These are phyloP conservation scores for Xenotilapia caudafasciata DNA, from an alignment of 2,113 vertebrate genomes.

Conservation along the genomic window DNA sequence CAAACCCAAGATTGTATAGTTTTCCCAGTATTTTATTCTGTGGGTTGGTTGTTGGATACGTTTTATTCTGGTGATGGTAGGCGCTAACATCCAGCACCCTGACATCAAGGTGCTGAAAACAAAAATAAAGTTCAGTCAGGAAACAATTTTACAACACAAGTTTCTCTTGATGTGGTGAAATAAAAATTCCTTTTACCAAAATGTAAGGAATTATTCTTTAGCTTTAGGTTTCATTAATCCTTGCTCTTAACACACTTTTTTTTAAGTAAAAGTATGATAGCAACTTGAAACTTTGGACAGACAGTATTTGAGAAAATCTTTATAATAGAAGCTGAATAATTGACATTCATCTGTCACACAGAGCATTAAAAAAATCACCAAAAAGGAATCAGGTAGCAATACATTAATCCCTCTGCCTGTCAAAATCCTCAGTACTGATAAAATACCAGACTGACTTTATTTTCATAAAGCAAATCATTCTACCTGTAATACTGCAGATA, in stretches of 20 bases:
- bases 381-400: neutral
- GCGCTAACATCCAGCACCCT: neutral
- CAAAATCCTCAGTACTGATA: neutral
- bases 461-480: neutral
- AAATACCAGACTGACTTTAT: neutral
- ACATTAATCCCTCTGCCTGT: neutral
- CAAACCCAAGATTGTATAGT: neutral
- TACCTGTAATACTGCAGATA: constrained; percentile 6
- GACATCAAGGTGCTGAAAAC: neutral
- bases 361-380: neutral
- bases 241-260: neutral
- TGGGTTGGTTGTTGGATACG: neutral
- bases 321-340: neutral
- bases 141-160: neutral
- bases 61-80: neutral
- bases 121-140: neutral
- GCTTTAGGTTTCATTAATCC: neutral
- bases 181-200: neutral
- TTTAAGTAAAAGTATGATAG: neutral
- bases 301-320: neutral
- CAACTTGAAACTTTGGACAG: neutral
- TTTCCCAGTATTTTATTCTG: neutral
- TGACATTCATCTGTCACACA: neutral
- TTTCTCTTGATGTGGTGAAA: neutral
- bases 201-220: neutral